Conservation (phyloP, 1,140 invertebrate genomes). For the Drosophila equinoxialis region DNA sequence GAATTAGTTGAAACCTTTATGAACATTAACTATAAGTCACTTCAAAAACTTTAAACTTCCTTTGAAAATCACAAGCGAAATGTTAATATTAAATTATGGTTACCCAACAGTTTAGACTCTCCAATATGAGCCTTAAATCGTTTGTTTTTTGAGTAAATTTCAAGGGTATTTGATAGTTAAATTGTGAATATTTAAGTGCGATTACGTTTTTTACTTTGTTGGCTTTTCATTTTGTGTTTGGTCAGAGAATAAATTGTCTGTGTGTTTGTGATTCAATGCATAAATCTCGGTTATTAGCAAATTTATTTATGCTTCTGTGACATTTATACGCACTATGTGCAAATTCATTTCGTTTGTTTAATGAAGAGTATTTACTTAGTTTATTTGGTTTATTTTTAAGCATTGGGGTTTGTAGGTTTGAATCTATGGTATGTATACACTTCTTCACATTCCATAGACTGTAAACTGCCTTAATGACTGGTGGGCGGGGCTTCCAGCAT, state of each 20-base stretch:
- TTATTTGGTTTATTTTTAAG: slow-evolving; percentile 5
- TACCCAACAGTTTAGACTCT: no score
- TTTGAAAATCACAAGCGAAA: no score
- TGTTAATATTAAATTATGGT: no score
- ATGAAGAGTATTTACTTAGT: slow-evolving; percentile 14
- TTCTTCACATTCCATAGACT: background rate
- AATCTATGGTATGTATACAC: background rate
- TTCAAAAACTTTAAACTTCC: no score
- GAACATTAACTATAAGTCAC: no score
- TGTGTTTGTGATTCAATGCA: slow-evolving; percentile 29
- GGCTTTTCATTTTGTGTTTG: slow-evolving; percentile 36
- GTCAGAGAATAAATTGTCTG: slow-evolving; percentile 10
- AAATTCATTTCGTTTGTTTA: slow-evolving; percentile 42
- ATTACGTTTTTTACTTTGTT: slow-evolving; percentile 1
- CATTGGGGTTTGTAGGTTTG: background rate
- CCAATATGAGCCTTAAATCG: no score
- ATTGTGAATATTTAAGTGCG: background rate
- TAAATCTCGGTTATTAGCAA: slow-evolving; percentile 72
- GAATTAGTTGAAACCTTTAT: no score
- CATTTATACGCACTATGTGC: slow-evolving; percentile 34
- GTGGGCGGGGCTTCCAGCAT: background rate
- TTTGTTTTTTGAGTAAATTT: no score
- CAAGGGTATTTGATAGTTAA: background rate
- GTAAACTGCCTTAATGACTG: slow-evolving; percentile 24
- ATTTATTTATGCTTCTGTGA: slow-evolving; percentile 65